These are phyloP conservation scores for Cephalotes varians DNA, from an alignment of 2,888 invertebrate species.

Conservation along the genomic window DNA sequence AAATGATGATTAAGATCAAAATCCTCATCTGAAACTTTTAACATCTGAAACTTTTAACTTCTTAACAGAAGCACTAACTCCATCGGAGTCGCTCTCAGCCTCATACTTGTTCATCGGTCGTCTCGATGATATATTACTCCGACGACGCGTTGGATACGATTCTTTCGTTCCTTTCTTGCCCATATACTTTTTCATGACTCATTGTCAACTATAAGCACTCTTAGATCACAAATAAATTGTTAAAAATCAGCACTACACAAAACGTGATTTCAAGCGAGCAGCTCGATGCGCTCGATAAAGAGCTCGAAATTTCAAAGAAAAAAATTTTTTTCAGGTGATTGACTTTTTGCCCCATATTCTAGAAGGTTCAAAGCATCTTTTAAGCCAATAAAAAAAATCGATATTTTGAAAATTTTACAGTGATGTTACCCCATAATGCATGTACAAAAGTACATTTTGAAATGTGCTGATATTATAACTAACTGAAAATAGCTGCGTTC, in stretches of 20 bases:
- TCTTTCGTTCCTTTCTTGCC: neutral
- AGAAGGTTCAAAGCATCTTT: too few species aligned
- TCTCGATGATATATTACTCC: neutral
- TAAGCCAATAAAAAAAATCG: too few species aligned
- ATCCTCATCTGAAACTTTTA: neutral
- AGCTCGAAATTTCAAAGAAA: neutral
- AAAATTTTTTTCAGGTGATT: too few species aligned
- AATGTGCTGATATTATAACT: too few species aligned
- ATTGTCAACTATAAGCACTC: neutral
- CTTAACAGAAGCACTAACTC: neutral
- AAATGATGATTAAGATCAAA: too few species aligned
- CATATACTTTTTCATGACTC: neutral
- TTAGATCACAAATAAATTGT: neutral
- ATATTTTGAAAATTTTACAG: too few species aligned
- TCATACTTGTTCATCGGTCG: neutral
- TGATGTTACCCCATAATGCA: too few species aligned
- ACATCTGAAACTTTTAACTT: neutral
- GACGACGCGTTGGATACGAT: neutral
- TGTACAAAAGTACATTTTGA: too few species aligned
- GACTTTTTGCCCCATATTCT: too few species aligned
- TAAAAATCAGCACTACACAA: neutral
- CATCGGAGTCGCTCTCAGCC: neutral
- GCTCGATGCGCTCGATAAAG: too few species aligned
- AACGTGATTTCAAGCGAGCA: neutral
- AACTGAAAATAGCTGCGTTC: too few species aligned